Conservation (phyloP, 2,113 vertebrate species). For the Chunga burmeisteri region DNA sequence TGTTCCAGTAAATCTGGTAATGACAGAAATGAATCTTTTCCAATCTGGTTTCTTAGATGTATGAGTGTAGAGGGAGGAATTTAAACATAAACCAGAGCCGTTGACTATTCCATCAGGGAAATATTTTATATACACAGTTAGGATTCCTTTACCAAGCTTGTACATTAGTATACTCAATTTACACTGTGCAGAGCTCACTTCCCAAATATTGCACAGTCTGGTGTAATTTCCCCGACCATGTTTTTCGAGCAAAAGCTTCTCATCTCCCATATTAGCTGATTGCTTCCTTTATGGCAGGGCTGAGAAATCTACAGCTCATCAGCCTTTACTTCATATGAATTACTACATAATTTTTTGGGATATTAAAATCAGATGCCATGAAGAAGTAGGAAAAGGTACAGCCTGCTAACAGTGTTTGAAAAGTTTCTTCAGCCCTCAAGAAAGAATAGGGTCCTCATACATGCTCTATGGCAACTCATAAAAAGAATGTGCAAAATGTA, state of each 20-base stretch:
- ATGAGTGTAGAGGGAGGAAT: slow-evolving; percentile 53
- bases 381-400: not conserved
- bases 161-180: slow-evolving; percentile 27
- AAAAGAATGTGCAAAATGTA: not conserved
- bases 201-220: not conserved
- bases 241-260: not conserved
- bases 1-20: slow-evolving; percentile 20
- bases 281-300: not conserved
- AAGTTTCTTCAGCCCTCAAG: not conserved
- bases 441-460: not conserved
- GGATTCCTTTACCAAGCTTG: slow-evolving; percentile 55
- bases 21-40: not conserved
- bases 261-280: not conserved
- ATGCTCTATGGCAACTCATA: not conserved
- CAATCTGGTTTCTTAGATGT: not conserved
- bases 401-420: not conserved
- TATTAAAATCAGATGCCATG: not conserved
- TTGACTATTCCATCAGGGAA: slow-evolving; percentile 62
- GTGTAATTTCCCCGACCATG: not conserved
- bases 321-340: not conserved
- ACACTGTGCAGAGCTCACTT: not conserved
- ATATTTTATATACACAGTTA: slow-evolving; percentile 38
- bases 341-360: not conserved
- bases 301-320: not conserved
- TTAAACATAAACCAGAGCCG: slow-evolving; percentile 72